These are phyloP conservation scores for Hydrozoanthus tunicans DNA, from an alignment of 64 coral and sea anemone genomes.

Conservation along the genomic window DNA sequence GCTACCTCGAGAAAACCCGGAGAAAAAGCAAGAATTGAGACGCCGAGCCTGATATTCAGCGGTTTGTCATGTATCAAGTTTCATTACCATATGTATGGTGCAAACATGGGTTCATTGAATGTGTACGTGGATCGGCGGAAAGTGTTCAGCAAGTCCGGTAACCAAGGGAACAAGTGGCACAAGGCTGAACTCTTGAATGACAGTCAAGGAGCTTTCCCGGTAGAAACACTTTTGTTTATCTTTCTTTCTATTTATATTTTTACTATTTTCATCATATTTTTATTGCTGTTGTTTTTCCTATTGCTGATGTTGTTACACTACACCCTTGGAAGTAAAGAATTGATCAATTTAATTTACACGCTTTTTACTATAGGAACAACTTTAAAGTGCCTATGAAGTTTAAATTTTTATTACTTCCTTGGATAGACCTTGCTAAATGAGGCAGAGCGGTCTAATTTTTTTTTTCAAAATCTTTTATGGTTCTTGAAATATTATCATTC, in stretches of 20 bases:
- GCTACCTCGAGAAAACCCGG: neutral
- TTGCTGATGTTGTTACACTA: too few relatives aligned
- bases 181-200: neutral
- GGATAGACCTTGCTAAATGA: too few relatives aligned
- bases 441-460: too few relatives aligned
- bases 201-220: constrained; percentile 16
- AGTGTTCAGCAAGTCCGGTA: constrained; percentile 31
- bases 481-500: too few relatives aligned
- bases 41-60: constrained; percentile 1
- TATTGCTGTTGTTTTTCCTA: neutral
- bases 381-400: too few relatives aligned
- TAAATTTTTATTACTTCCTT: too few relatives aligned
- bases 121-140: neutral
- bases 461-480: too few relatives aligned
- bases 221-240: neutral
- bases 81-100: constrained; percentile 49
- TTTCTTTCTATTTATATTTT: neutral
- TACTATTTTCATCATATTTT: neutral
- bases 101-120: constrained; percentile 25
- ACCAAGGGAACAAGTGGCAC: constrained; percentile 27
- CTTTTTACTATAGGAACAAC: too few relatives aligned
- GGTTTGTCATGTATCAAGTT: constrained; percentile 12
- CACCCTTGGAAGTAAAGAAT: too few relatives aligned
- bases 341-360: too few relatives aligned
- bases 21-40: constrained; percentile 42